Percentiles rank a stretch among this genome's conserved stretches.
phyloP scores from a whole-genome alignment of 2,797 vertebrate species.

The Rhinophrynus dorsalis region DNA sequence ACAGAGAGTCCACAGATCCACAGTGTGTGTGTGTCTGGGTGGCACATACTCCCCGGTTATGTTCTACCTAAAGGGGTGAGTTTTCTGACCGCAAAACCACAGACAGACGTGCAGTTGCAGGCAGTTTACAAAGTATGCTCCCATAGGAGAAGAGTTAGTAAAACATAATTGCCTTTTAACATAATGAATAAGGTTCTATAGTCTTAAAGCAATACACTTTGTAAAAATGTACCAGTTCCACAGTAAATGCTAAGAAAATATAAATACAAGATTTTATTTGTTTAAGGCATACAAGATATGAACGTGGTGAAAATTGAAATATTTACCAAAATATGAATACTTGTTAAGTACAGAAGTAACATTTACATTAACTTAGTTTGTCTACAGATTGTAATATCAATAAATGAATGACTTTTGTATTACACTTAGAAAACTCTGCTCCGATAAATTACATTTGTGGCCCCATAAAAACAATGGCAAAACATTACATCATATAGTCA shows the following conservation, averaged over 20 bases:
- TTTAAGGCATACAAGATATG: slow-evolving; percentile 9
- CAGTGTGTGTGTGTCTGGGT: too few species aligned
- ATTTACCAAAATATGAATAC: slow-evolving; percentile 9
- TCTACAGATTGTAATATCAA: not conserved
- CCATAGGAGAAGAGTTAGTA: too few species aligned
- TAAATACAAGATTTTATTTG: slow-evolving; percentile 20
- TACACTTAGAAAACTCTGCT: not conserved
- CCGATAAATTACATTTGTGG: slow-evolving; percentile 31
- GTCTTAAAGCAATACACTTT: slow-evolving; percentile 12
- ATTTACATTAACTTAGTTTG: not conserved
- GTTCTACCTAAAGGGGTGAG: too few species aligned
- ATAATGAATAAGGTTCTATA: not conserved
- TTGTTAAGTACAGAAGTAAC: not conserved
- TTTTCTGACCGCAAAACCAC: too few species aligned
- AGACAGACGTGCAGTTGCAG: too few species aligned
- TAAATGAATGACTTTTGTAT: not conserved
- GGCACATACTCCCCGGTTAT: too few species aligned
- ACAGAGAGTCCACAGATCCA: too few species aligned
- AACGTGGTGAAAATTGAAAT: not conserved
- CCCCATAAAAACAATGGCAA: not conserved
- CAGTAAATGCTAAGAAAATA: slow-evolving; percentile 12
- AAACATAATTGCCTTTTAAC: too few species aligned
- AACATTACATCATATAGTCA: not conserved
- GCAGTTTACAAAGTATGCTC: too few species aligned
- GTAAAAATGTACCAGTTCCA: not conserved